Conservation (phyloP, 2,113 vertebrate genomes). For the Hippolais icterina region DNA sequence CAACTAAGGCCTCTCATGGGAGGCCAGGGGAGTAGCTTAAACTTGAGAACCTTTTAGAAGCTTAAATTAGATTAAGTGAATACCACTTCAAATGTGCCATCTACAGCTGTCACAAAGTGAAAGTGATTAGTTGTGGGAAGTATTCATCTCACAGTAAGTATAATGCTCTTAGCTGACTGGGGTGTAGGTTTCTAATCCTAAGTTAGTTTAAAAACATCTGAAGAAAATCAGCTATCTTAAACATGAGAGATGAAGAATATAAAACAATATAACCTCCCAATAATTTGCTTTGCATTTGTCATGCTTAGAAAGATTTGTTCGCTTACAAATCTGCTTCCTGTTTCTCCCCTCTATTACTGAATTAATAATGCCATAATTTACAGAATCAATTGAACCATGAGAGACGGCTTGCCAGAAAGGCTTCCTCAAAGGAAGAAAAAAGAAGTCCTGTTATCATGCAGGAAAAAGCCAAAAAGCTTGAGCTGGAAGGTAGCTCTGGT, state of each 20-base stretch:
- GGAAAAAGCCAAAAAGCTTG: conserved; percentile 45
- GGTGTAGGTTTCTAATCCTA: conserved; percentile 7
- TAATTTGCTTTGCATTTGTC: neutral
- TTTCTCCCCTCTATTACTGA: neutral
- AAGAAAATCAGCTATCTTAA: neutral
- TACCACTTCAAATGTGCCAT: neutral
- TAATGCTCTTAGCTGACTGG: neutral
- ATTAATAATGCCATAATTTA: conserved; percentile 14
- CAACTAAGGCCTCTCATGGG: neutral
- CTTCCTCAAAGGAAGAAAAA: conserved; percentile 53
- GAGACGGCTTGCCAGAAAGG: conserved; percentile 74
- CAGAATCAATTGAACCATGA: conserved; percentile 72
- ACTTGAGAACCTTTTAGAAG: neutral
- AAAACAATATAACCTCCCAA: neutral
- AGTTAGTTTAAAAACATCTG: neutral
- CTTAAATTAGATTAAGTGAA: neutral
- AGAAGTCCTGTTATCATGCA: conserved; percentile 46
- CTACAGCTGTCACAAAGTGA: neutral
- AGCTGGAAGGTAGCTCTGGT: neutral
- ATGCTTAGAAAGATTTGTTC: neutral
- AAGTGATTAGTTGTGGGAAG: neutral
- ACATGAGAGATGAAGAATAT: neutral
- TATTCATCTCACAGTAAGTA: neutral
- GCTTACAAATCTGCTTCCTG: neutral
- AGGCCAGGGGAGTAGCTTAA: neutral